Percentiles rank a stretch among this genome's conserved stretches.
These are phyloP conservation scores for Baronia brevicornis DNA, from an alignment of 2,888 invertebrate genomes.

Conservation along the genomic window DNA sequence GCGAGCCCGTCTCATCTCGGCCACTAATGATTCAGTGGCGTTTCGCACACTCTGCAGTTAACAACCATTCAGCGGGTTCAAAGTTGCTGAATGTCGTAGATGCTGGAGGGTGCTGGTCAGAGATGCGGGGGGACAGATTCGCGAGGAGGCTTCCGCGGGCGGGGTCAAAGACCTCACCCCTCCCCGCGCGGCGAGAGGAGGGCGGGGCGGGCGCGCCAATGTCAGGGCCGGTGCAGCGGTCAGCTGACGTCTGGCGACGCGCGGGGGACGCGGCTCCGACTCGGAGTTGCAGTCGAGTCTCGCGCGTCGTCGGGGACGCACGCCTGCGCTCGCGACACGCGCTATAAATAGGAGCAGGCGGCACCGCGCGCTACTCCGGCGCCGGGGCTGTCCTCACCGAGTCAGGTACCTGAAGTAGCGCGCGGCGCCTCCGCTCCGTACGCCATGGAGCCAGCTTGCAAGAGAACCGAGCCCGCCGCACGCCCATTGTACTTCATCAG, in stretches of 20 bases:
- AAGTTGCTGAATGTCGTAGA: constrained; percentile 14
- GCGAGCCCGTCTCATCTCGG: no score
- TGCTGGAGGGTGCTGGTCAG: constrained; percentile 23
- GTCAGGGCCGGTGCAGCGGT: constrained; percentile 75
- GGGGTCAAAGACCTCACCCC: constrained; percentile 66
- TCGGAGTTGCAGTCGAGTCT: constrained; percentile 61
- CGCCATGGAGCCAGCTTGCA: constrained; percentile 19
- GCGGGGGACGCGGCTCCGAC: constrained; percentile 60
- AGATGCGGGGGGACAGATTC: constrained; percentile 43
- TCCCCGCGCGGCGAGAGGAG: constrained; percentile 49
- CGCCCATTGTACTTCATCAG: constrained; percentile 99
- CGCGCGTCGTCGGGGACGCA: constrained; percentile 48
- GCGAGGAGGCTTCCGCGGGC: constrained; percentile 71
- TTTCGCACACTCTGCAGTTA: constrained; percentile 3
- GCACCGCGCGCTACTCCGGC: constrained; percentile 91
- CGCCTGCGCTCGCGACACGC: constrained; percentile 42
- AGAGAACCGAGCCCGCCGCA: constrained; percentile 79
- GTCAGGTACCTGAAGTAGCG: constrained; percentile 99
- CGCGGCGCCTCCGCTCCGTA: constrained; percentile 82
- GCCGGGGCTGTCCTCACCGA: constrained; percentile 85
- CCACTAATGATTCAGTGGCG: not conserved
- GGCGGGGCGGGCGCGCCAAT: constrained; percentile 67
- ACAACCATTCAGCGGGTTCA: constrained; percentile 11
- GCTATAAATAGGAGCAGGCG: constrained; percentile 55
- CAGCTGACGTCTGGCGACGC: constrained; percentile 74